Base-by-base conservation (phyloP, 2,888 invertebrate species). In the Acanthosoma haemorrhoidale region DNA sequence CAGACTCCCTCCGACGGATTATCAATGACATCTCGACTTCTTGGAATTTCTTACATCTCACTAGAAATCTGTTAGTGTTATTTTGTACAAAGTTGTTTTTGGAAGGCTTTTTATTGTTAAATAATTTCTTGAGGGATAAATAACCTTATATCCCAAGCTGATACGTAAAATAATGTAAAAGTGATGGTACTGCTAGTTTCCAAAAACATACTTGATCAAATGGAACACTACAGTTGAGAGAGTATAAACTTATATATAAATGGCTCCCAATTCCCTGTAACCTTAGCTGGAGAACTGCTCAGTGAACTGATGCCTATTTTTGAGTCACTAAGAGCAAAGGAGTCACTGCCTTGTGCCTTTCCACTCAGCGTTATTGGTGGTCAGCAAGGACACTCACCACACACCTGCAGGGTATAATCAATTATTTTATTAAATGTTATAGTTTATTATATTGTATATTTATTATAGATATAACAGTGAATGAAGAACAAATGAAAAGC, bases 251-350 rank as follows among this genome's bases (percentile, higher is more conserved):
- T 59, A 31, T 25, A 32, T 16, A 59, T 59, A 59, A 16, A 36
- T 63, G 16, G 25, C 63, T 63, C 66, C 25, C 66, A 21, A 51
- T 51, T 51, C 51, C 51, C 51, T 11, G 51, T 51, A 51, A 32
- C 9, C 38, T 21, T 64, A 94, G 94, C 93, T 84, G 92, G 93
- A 85, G 93, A 93, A 87, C 92, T 94, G 86, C 87, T 94, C 89
- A 91, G 88, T 85, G 92, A 94, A 86, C 87, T 94, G 88, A 92
- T 89, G 90, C 94, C 94, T 80, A 93, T 94, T 84, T 94, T 94
- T 87, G 93, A 94, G 85, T 90, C 90, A 83, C 87, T 94, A 81
- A 88, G 94, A 81, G 91, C 91, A 82, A 90, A 91, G 81, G 92
- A 93, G 83, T 91, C 92, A 83, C 88, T 92, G 78, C 92, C 92